Percentiles rank a stretch among this genome's conserved stretches.
Evolutionary conservation across 2,888 invertebrate genomes (phyloP).

Genomic region (Pegoplata infirma): DNA sequence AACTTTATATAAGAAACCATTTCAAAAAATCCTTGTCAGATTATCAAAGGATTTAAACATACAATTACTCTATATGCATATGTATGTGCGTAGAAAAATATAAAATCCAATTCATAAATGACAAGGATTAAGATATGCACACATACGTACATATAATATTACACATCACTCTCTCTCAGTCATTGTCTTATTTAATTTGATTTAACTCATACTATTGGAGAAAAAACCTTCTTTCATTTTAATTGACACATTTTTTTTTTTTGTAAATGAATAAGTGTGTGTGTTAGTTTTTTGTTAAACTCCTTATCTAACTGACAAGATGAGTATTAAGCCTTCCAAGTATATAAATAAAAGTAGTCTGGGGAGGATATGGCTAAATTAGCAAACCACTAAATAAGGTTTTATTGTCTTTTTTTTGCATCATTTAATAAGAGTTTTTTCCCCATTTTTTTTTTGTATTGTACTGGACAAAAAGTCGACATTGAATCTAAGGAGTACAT

Average conservation of each 20-base stretch:
- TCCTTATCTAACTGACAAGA: conserved; percentile 54
- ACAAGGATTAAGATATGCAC: no score
- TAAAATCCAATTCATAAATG: no score
- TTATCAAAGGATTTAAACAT: no score
- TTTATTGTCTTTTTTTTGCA: conserved; percentile 60
- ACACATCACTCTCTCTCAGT: conserved; percentile 27
- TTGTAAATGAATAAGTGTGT: not conserved
- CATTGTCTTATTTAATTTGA: conserved; percentile 47
- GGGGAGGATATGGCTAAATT: conserved; percentile 51
- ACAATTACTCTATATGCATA: no score
- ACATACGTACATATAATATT: conserved; percentile 1
- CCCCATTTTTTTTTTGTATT: not conserved
- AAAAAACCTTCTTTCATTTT: conserved; percentile 36
- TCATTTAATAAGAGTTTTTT: conserved; percentile 55
- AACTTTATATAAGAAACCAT: no score
- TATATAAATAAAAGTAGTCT: not conserved
- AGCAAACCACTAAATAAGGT: conserved; percentile 57
- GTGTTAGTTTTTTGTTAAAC: conserved; percentile 26
- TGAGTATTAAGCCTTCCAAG: conserved; percentile 47
- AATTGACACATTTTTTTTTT: conserved; percentile 54
- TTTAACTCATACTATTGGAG: conserved; percentile 34
- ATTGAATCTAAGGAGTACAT: not conserved
- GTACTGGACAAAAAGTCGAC: conserved; percentile 24
- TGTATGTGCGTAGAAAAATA: no score
- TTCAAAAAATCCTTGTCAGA: no score